Conservation (phyloP, 1,140 invertebrate species). For the Chymomyza costata region DNA sequence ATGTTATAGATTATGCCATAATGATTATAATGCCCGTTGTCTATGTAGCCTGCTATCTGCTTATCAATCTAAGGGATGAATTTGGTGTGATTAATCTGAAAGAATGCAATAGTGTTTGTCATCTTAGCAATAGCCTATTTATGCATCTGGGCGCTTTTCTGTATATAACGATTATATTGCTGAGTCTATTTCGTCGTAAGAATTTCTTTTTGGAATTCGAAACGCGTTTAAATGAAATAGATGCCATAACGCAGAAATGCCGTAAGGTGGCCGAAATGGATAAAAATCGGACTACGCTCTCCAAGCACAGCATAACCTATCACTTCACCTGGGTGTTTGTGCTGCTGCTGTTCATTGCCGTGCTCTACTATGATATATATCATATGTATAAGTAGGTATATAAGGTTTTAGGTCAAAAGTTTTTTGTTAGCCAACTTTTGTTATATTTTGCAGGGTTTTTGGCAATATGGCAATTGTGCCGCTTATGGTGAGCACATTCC, state of each 20-base stretch:
- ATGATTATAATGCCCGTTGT: slow-evolving; percentile 53
- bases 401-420: neutral
- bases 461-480: slow-evolving; percentile 49
- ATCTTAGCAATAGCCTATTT: slow-evolving; percentile 50
- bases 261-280: slow-evolving; percentile 44
- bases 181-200: slow-evolving; percentile 61
- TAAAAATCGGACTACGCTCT: slow-evolving; percentile 30
- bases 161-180: slow-evolving; percentile 46
- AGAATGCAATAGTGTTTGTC: slow-evolving; percentile 56
- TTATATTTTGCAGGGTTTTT: slow-evolving; percentile 34
- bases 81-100: slow-evolving; percentile 29
- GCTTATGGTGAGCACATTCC: slow-evolving; percentile 65
- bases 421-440: neutral
- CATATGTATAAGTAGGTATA: slow-evolving; percentile 45
- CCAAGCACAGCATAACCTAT: slow-evolving; percentile 48
- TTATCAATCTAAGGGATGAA: slow-evolving; percentile 28
- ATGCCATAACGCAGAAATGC: slow-evolving; percentile 45
- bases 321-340: slow-evolving; percentile 62
- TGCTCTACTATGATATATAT: slow-evolving; percentile 49
- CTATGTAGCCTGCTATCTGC: slow-evolving; percentile 52
- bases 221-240: slow-evolving; percentile 49
- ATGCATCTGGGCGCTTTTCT: slow-evolving; percentile 61
- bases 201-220: slow-evolving; percentile 59
- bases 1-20: slow-evolving; percentile 52
- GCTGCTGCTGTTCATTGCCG: slow-evolving; percentile 42